Conservation (phyloP, 2,888 invertebrate genomes). For the Lamellibrachia columna region DNA sequence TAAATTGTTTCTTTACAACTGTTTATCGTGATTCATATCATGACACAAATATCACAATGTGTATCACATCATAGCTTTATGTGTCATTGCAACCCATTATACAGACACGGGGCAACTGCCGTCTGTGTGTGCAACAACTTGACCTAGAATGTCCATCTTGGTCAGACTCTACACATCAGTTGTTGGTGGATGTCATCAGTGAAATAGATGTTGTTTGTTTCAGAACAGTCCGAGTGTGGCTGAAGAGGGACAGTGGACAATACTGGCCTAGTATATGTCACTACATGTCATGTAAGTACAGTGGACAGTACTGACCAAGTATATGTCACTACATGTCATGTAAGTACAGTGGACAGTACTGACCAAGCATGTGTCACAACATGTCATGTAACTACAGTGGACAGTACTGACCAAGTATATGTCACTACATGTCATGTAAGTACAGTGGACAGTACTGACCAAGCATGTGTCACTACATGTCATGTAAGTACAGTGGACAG, state of each 20-base stretch:
- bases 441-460: constrained; percentile 99
- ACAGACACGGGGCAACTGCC: too few species aligned
- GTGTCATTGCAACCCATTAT: too few species aligned
- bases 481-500: constrained; percentile 81
- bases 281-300: constrained; percentile 79
- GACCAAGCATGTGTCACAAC: constrained; percentile 97
- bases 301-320: constrained; percentile 99
- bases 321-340: constrained; percentile 92
- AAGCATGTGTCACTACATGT: constrained; percentile 94
- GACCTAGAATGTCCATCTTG: not conserved
- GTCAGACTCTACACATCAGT: not conserved
- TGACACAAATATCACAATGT: too few species aligned
- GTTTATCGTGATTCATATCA: not conserved
- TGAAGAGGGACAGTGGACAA: constrained; percentile 96
- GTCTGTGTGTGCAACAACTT: not conserved
- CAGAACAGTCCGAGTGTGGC: constrained; percentile 95
- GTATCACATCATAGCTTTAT: too few species aligned
- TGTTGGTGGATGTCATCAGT: not conserved
- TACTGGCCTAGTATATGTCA: constrained; percentile 99
- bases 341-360: constrained; percentile 64
- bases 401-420: too few species aligned
- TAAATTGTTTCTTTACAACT: not conserved
- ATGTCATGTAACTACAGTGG: constrained; percentile 73
- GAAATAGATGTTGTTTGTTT: constrained; percentile 43
- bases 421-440: constrained; percentile 64